A percentile compares a stretch with the other conserved stretches of the same genome.
phyloP scores from a whole-genome alignment of 2,888 invertebrate genomes.

The Spisula solida region DNA sequence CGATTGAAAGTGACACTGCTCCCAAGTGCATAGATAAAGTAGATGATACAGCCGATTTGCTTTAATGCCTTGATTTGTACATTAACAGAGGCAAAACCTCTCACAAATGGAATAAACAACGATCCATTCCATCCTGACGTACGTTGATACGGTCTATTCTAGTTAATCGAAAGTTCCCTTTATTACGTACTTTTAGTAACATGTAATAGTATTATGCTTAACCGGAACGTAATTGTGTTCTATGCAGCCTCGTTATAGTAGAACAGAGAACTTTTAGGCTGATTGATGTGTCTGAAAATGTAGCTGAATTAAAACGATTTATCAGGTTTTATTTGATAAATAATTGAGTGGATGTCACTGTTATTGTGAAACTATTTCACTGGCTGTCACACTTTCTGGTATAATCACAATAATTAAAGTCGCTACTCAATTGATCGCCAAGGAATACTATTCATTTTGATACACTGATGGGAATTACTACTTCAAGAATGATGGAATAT shows the following conservation, averaged over 20 bases:
- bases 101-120: not conserved
- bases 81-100: not conserved
- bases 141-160: not conserved
- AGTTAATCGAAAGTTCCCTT: not conserved
- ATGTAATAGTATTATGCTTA: not conserved
- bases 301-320: not conserved
- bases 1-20: no score
- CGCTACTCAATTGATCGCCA: not conserved
- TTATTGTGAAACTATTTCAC: not conserved
- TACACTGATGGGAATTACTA: not conserved
- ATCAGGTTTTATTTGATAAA: constrained; percentile 20
- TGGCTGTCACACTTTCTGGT: not conserved
- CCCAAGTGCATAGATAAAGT: no score
- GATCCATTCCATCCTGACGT: not conserved
- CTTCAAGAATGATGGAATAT: not conserved
- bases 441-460: not conserved
- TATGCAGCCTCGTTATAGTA: not conserved
- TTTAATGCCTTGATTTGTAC: no score
- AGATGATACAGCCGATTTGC: no score
- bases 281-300: not conserved
- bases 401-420: constrained; percentile 2
- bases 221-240: not conserved
- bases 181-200: not conserved
- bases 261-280: not conserved
- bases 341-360: not conserved